Conservation (phyloP, 1,140 invertebrate species). For the Drosophila miranda region DNA sequence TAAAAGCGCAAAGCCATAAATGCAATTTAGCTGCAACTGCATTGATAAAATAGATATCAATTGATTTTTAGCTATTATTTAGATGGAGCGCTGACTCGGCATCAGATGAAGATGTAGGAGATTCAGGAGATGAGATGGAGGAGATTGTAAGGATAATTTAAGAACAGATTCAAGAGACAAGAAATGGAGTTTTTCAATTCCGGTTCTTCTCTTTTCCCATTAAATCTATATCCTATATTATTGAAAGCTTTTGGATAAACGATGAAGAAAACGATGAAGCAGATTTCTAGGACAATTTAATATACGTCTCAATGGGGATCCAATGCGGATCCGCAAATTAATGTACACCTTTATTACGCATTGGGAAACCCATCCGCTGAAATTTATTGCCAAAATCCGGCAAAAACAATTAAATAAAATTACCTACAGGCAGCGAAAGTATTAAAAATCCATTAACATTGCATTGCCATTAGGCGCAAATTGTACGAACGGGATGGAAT, state of each 20-base stretch:
- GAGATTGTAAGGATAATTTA: neutral
- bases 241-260: too few relatives aligned
- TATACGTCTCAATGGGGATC: neutral
- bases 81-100: slow-evolving; percentile 50
- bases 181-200: too few relatives aligned
- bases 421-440: slow-evolving; percentile 37
- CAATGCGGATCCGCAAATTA: slow-evolving; percentile 1
- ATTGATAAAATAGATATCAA: slow-evolving; percentile 75
- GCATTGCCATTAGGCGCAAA: slow-evolving; percentile 69
- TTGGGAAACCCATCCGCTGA: neutral
- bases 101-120: neutral
- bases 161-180: slow-evolving; percentile 3
- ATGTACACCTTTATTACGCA: slow-evolving; percentile 16
- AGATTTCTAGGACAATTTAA: too few relatives aligned
- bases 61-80: slow-evolving; percentile 74
- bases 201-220: neutral
- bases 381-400: slow-evolving; percentile 52
- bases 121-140: neutral
- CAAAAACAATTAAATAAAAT: slow-evolving; percentile 64
- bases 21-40: slow-evolving; percentile 68
- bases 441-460: slow-evolving; percentile 69
- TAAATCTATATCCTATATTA: too few relatives aligned
- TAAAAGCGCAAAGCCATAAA: slow-evolving; percentile 76
- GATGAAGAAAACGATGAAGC: too few relatives aligned
- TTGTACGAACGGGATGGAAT: slow-evolving; percentile 40